Percentiles rank a stretch among this genome's conserved stretches.
Conservation (phyloP, 53 echinoderm and acorn worm species). For the Apostichopus leukothele region DNA sequence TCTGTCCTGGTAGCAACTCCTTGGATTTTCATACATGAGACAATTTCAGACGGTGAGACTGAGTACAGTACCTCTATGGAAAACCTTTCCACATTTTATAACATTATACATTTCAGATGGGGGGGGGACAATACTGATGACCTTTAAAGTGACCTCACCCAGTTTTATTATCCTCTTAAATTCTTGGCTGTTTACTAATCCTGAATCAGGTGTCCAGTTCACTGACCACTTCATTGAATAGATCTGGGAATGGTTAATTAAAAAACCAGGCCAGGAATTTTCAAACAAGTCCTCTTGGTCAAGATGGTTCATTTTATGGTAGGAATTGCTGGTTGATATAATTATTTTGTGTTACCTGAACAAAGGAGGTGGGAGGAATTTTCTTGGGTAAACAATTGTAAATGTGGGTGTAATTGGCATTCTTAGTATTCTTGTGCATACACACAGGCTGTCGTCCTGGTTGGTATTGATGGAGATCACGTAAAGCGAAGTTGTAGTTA, state of each 20-base stretch:
- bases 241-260: not conserved
- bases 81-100: too few species aligned
- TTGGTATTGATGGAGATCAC: too few species aligned
- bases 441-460: not conserved
- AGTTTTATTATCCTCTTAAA: not conserved
- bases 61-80: too few species aligned
- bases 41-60: too few species aligned
- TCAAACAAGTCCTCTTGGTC: not conserved
- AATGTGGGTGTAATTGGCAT: not conserved
- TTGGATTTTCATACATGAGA: too few species aligned
- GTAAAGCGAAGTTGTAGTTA: too few species aligned
- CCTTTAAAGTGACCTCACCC: too few species aligned
- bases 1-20: too few species aligned
- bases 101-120: too few species aligned
- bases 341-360: not conserved
- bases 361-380: not conserved
- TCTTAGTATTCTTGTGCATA: not conserved
- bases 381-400: not conserved
- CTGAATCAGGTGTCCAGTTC: not conserved
- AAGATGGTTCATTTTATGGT: not conserved
- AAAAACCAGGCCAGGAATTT: not conserved
- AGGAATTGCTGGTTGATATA: not conserved
- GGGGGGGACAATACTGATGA: too few species aligned
- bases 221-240: not conserved
- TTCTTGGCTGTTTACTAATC: not conserved